These are phyloP conservation scores for Metridium senile DNA, from an alignment of 92 coral and sea anemone species.

Conservation along the genomic window DNA sequence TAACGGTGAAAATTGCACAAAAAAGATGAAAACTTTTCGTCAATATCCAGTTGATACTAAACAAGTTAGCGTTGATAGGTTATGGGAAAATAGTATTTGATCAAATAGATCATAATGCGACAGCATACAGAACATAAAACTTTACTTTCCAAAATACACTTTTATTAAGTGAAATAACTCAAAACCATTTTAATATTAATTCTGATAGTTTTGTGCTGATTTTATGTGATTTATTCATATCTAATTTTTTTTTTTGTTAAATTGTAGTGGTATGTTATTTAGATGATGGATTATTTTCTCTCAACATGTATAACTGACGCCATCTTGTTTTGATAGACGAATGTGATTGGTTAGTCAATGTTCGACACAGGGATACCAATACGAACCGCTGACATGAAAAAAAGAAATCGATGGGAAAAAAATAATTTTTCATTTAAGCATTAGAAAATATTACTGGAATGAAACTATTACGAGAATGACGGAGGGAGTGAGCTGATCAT, in stretches of 20 bases:
- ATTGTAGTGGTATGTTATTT: not conserved
- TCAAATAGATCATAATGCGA: no score
- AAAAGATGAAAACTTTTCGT: not conserved
- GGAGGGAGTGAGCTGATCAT: no score
- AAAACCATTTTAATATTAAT: no score
- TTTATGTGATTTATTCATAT: no score
- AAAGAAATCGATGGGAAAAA: not conserved
- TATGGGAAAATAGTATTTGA: not conserved
- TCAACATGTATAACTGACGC: slow-evolving; percentile 21
- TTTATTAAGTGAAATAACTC: no score
- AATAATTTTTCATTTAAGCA: no score
- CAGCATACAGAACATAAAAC: no score
- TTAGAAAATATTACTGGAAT: no score
- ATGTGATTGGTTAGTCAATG: slow-evolving; percentile 8
- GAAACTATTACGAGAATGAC: no score
- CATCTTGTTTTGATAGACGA: slow-evolving; percentile 7
- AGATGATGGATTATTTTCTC: slow-evolving; percentile 7
- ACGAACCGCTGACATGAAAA: not conserved
- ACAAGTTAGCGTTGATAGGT: not conserved
- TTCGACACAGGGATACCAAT: slow-evolving; percentile 5
- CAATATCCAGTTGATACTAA: not conserved
- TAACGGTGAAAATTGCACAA: not conserved
- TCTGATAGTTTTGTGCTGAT: no score
- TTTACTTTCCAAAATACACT: no score
- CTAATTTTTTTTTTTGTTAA: no score